Evolutionary conservation across 1,140 invertebrate genomes (phyloP).

Genomic region (Pachypsylla venusta): DNA sequence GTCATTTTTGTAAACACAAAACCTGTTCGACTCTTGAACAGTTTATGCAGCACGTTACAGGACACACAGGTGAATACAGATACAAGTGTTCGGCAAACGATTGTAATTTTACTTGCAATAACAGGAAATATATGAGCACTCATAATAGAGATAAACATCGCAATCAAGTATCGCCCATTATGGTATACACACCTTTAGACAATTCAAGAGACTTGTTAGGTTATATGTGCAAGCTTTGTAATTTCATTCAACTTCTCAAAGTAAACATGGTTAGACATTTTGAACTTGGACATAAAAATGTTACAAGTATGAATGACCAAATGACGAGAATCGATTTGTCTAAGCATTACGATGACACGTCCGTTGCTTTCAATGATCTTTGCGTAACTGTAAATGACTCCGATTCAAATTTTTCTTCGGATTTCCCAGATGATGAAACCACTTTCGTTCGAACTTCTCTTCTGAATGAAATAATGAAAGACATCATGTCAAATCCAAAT

Average conservation of each 20-base stretch:
- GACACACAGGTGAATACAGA: not conserved
- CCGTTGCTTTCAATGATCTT: too few relatives aligned
- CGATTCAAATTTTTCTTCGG: too few relatives aligned
- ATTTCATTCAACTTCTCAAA: not conserved
- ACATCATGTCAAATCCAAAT: not conserved
- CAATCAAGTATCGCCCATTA: not conserved
- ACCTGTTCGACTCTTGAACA: not conserved
- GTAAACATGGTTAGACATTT: not conserved
- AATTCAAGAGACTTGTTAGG: not conserved
- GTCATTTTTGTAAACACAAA: not conserved
- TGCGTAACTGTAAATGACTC: too few relatives aligned
- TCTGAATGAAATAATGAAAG: not conserved
- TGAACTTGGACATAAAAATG: not conserved
- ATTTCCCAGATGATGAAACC: not conserved
- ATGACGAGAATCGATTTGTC: not conserved
- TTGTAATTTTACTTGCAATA: not conserved
- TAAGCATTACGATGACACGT: not conserved
- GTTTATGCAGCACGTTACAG: not conserved
- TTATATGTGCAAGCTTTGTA: not conserved
- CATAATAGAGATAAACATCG: not conserved
- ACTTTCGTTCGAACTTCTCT: not conserved
- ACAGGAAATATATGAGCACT: not conserved
- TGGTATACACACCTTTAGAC: not conserved
- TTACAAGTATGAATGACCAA: not conserved
- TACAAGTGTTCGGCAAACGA: not conserved